A percentile compares a stretch with the other conserved stretches of the same genome.
phyloP scores from a whole-genome alignment of 2,113 vertebrate species.

The Phylloscopus trochiloides region DNA sequence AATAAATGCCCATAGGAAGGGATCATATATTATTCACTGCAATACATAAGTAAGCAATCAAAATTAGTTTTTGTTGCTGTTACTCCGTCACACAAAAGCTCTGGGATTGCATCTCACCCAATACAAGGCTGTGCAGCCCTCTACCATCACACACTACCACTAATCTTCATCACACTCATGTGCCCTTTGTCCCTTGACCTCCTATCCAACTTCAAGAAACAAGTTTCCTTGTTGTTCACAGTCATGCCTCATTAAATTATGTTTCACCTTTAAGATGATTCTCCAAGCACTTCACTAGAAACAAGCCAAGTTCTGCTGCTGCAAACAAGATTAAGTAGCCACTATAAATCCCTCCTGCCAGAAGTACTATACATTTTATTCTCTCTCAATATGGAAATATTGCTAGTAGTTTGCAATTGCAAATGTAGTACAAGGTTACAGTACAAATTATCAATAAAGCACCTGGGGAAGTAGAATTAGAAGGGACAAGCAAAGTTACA shows the following conservation, averaged over 20 bases:
- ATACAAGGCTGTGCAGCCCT: background rate
- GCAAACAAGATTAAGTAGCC: slow-evolving; percentile 14
- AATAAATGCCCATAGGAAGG: background rate
- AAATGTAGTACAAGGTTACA: background rate
- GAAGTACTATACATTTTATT: background rate
- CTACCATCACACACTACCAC: background rate
- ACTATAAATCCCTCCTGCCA: background rate
- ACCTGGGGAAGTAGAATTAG: background rate
- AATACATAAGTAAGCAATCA: background rate
- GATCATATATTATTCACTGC: rapidly evolving
- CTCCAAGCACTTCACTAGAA: background rate
- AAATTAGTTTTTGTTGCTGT: background rate
- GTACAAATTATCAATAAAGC: background rate
- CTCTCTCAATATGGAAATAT: background rate
- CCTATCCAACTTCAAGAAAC: background rate
- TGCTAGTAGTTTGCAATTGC: background rate
- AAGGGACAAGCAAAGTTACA: background rate
- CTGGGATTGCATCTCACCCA: background rate
- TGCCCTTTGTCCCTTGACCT: background rate
- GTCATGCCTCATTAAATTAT: background rate
- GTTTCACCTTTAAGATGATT: background rate
- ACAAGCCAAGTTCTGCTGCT: background rate
- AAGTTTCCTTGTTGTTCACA: background rate
- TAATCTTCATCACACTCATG: background rate
- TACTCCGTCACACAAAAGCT: background rate